Base-by-base conservation (phyloP, 2,888 invertebrate species). In the Candidula unifasciata region DNA sequence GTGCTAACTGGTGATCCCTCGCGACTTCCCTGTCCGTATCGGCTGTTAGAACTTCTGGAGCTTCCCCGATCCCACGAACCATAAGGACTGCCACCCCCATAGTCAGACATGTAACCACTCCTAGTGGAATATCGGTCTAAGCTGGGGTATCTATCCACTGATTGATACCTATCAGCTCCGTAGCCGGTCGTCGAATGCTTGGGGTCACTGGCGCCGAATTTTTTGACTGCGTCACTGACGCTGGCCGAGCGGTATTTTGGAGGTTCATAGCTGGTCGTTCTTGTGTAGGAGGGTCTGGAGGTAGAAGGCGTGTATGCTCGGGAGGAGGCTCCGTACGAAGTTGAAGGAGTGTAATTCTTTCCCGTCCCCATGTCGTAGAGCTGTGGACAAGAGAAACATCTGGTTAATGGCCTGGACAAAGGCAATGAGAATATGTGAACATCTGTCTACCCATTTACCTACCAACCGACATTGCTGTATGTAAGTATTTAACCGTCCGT, bases 51-150 rank as follows among this genome's bases (percentile, higher is more conserved):
- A 18, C 91, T 91, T 57, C 89, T 84, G 0, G 90, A 88, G 13
- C 91, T 91, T 52, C 88, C 87, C 71, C 91, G 87, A 85, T 92
- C 92, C 89, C 89, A 91, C 8, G 91, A 91, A 71, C 89, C 88
- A 85, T 90, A 91, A 16, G 90, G 87, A 33, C 89, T 88, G 60
- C 92, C 90, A 0, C 91, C 91, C 27, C 91, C 92, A 86, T 90
- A 91, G 87, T 92, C 92, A 10, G 92, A 92, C 86, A 91, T 87
- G 87, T 92, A 91, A 37, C 92, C 92, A 35, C 91, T 90, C 68
- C 89, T 88, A 73, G 87, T 89, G 44, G 89, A 87, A 85, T 89
- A 90, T 35, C 90, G 88, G 82, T 92, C 91, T 60, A 87, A 80
- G 2, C 87, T 87, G n/a, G 88, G 86, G 77, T 88, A 88, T 60